phyloP scores from a whole-genome alignment of 1,140 invertebrate genomes.

The Papilio dardanus region DNA sequence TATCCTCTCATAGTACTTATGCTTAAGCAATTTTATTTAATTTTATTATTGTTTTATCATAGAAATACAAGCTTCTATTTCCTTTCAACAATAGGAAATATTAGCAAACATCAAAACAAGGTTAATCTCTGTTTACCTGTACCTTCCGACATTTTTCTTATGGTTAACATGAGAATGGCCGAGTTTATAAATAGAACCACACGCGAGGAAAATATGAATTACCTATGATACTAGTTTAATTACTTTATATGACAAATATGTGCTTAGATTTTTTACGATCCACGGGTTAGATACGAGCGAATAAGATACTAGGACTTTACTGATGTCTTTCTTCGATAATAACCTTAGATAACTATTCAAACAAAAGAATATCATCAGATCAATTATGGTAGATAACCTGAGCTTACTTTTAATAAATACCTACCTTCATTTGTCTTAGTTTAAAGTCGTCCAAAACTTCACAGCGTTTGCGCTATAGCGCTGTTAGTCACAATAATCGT shows the following conservation, averaged over 20 bases:
- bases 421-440: background rate
- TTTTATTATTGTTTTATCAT: background rate
- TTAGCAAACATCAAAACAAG: constrained; percentile 19
- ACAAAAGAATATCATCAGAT: no score
- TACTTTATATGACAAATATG: background rate
- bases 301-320: no score
- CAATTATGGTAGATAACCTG: no score
- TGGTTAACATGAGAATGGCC: constrained; percentile 6
- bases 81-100: constrained; percentile 1
- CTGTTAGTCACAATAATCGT: constrained; percentile 31
- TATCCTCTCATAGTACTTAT: no score
- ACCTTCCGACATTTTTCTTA: constrained; percentile 9
- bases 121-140: constrained; percentile 20
- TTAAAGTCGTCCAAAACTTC: background rate
- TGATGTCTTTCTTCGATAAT: no score
- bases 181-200: background rate
- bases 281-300: no score
- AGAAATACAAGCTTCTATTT: background rate
- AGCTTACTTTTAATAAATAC: background rate
- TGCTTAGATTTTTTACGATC: background rate
- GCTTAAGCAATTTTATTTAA: background rate
- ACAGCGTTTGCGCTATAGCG: background rate
- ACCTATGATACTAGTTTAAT: background rate
- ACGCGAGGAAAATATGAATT: background rate
- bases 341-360: no score